Evolutionary conservation across 2,888 invertebrate species (phyloP).

Genomic region (Drosophila picticornis): DNA sequence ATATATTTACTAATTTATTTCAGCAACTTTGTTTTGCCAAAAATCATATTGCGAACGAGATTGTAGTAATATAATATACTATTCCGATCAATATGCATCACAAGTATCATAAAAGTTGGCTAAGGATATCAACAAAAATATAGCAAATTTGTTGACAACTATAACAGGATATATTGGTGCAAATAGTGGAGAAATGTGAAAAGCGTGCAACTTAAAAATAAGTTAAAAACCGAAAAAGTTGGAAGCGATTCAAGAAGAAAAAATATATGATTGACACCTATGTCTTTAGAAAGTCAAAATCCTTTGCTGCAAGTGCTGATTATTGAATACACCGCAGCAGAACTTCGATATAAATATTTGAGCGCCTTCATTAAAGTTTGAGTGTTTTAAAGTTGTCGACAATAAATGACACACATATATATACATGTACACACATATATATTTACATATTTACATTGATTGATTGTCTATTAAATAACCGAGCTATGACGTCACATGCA

Average conservation of each 20-base stretch:
- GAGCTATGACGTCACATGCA: conserved; percentile 26
- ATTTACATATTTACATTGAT: not conserved
- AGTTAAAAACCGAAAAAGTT: not conserved
- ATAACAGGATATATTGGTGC: not conserved
- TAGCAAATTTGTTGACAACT: not conserved
- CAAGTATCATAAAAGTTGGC: not conserved
- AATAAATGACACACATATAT: not conserved
- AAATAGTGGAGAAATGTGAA: no score
- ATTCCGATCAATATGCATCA: not conserved
- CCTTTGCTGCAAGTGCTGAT: not conserved
- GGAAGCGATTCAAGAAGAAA: not conserved
- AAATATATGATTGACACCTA: not conserved
- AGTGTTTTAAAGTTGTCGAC: not conserved
- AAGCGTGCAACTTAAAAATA: not conserved
- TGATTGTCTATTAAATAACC: not conserved
- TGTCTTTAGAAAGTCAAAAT: not conserved
- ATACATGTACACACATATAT: not conserved
- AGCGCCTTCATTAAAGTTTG: not conserved
- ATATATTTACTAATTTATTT: not conserved
- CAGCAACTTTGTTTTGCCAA: not conserved
- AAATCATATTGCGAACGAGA: not conserved
- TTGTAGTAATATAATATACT: not conserved
- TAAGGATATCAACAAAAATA: not conserved
- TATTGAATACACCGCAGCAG: not conserved
- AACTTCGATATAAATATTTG: not conserved